These are phyloP conservation scores for Kryptopterus vitreolus DNA, from an alignment of 2,797 vertebrate species.

Conservation along the genomic window DNA sequence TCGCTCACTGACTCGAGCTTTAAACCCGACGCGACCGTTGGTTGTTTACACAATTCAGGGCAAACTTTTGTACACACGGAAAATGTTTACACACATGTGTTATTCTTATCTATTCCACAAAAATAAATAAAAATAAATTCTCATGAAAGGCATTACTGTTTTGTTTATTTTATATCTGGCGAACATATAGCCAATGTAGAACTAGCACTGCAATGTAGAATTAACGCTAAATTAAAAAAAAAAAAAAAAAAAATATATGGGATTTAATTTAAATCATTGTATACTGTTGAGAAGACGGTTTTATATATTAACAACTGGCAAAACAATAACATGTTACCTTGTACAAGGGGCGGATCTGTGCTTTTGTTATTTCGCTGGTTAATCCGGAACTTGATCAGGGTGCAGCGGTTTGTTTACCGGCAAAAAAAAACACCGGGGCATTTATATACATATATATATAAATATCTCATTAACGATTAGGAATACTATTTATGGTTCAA, in stretches of 20 bases:
- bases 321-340: background rate
- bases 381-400: slow-evolving; percentile 6
- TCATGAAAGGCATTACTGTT: too few species aligned
- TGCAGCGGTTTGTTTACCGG: background rate
- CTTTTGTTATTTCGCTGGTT: slow-evolving; percentile 17
- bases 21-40: background rate
- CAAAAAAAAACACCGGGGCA: too few species aligned
- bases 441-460: background rate
- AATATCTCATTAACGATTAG: background rate
- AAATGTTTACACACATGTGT: too few species aligned
- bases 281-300: background rate
- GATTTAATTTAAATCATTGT: background rate
- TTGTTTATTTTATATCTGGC: too few species aligned
- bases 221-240: too few species aligned
- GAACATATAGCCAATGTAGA: too few species aligned
- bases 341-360: background rate
- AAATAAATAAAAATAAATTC: too few species aligned
- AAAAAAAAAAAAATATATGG: background rate
- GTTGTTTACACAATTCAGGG: background rate
- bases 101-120: too few species aligned
- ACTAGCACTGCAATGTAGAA: too few species aligned
- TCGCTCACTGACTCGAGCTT: background rate
- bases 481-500: background rate
- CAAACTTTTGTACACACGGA: background rate
- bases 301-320: background rate